Evolutionary conservation across 2,888 invertebrate genomes (phyloP), one percentile per base, ranked within the genome.

Genomic region (Cryptus viduatorius): DNA sequence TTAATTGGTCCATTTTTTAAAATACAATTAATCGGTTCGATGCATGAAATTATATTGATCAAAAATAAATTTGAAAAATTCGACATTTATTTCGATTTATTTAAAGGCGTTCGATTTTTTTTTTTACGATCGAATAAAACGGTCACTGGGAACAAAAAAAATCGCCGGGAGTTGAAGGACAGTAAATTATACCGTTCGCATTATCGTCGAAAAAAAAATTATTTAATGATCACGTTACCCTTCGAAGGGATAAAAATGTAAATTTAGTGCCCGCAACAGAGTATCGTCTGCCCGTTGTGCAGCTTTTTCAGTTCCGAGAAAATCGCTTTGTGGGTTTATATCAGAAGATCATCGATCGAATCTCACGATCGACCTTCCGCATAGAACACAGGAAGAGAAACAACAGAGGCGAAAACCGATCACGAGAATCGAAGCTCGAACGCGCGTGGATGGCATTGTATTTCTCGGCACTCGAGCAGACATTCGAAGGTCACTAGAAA

Each of bases 381-480:
- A 73, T 46, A 46, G 67, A 72, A 46, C 64, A 73, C 79, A 69
- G 82, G 82, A 82, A 79, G 72, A 79, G 72, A 69, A 56, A 65
- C 59, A 44, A 71, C 67, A 37, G 42, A 61, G 10, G 56, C 46
- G 59, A 67, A 8, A 73, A 67, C 42, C 48, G 61, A 61, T 61
- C 61, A 14, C 61, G 61, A 61, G 73, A 79, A 79, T 37, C 83
- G 83, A 67, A 72, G 53, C 69, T 59, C 37, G 37, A 77, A 56
- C 50, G 50, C 64, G 19, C 69, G 71, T 72, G 71, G 68, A 56
- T 71, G 76, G 76, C 82, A 82, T 82, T 82, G 82, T 82, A 37
- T 75, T 80, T 65, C 42, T 50, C 80, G 64, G 72, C 48, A 31
- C 69, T 61, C 31, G 65, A 29, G 78, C 64, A 24, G 50, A 69